Percentiles rank a stretch among this genome's conserved stretches.
phyloP scores from a whole-genome alignment of 2,113 vertebrate species.

The Pteronura brasiliensis region DNA sequence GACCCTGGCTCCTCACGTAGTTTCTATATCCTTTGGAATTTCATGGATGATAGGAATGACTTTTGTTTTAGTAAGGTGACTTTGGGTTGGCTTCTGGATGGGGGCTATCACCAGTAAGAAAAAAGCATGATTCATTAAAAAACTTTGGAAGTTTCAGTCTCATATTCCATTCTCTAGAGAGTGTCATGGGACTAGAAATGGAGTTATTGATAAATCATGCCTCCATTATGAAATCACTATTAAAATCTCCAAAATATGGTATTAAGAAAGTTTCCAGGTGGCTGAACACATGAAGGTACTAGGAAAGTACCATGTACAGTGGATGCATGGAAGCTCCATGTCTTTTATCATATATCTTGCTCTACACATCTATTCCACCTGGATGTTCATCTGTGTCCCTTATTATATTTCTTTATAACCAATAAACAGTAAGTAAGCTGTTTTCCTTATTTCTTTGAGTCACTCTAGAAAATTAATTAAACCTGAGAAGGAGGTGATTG shows the following conservation, averaged over 20 bases:
- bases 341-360: not conserved
- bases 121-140: not conserved
- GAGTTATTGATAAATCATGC: not conserved
- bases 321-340: not conserved
- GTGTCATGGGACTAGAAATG: not conserved
- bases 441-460: not conserved
- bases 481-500: not conserved
- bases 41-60: not conserved
- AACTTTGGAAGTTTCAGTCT: not conserved
- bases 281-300: not conserved
- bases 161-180: not conserved
- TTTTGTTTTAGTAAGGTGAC: not conserved
- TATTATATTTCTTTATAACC: not conserved
- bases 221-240: not conserved
- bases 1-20: not conserved
- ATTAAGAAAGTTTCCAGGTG: not conserved
- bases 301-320: not conserved
- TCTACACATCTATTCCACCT: not conserved
- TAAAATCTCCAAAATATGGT: not conserved
- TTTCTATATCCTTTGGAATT: not conserved
- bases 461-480: not conserved
- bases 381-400: not conserved
- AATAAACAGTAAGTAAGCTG: not conserved
- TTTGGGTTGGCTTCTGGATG: too few species aligned
- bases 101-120: not conserved